Base-by-base conservation (phyloP, 2,888 invertebrate genomes). In the Athalia rosae region DNA sequence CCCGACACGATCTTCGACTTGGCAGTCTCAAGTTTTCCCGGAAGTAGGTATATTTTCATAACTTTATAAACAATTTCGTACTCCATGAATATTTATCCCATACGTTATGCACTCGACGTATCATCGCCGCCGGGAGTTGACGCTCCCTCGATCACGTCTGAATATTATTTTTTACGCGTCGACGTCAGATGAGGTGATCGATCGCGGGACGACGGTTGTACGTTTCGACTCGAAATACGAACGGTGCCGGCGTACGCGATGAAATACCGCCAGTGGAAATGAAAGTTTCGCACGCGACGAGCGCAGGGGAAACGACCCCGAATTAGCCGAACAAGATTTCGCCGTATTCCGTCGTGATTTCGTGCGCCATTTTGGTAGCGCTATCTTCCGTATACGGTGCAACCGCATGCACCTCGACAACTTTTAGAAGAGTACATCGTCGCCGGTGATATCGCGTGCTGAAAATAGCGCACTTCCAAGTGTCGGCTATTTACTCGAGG, bases 401-500 rank as follows among this genome's bases (percentile, higher is more conserved):
- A 6, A 28, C 61, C 61, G 28, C 41, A 61, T 41, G 61, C 41
- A 9, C 11, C 28, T 4, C 61, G 28, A 61, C 41, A 9, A 61
- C 4, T 9, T 41, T 28, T n/a, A 53, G 53, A 7, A 15, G 15
- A 11, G 61, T 61, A 15, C 41, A 15, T 9, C 6, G 62, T 43
- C 4, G 6, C 43, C 43, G 62, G 43, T 64, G 41, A 53, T 67
- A 67, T 67, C 50, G 28, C 11, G 50, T 28, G 8, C 67, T 67
- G 11, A 67, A 67, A 67, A 67, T 67, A 67, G 67, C 53, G 67
- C 67, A 67, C 50, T 67, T 53, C 53, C 59, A 11, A n/a, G 59
- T 11, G 62, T 28, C 9, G n/a, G 69, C 58, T 69, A 69, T 69
- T 58, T 69, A 56, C 69, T 67, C 43, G 50, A 67, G 67, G n/a